Base-by-base conservation (phyloP, 2,113 vertebrate species). In the Megaceryle maxima region DNA sequence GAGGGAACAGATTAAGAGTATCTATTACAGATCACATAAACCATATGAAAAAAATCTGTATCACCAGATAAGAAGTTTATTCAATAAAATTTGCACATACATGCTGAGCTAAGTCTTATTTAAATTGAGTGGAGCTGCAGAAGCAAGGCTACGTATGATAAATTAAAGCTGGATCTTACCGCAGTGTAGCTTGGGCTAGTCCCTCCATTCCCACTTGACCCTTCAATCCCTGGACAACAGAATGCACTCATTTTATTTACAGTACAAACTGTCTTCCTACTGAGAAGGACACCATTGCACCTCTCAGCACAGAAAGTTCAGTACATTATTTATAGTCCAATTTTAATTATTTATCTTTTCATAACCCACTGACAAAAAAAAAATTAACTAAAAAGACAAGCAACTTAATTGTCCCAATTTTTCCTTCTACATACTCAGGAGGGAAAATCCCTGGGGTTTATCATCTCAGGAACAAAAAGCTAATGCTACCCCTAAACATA, bases 311-410 rank as follows among this genome's bases (percentile, higher is more conserved):
- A 87, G 19, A 50, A 95, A 84, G 44, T 59, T 79, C 88, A 76
- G n/a, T 73, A 72, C 29, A 13, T 76, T 92, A 89, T 76, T 87
- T 87, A 76, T 83, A 94, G 94, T 41, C 31, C 21, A 79, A 79
- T 84, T 94, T 95, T 95, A 96, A 91, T 84, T 69, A 96, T 80
- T 93, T 94, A 44, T 33, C 87, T 92, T 92, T 92, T 89, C 62
- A 76, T 84, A 76, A 69, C 51, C 50, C 15, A 31, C 57, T 55
- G 39, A 91, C 77, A 19, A 90, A 94, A 91, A 95, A 94, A 95
- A 94, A 88, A 69, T 20, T 51, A 88, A 68, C 26, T 33, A 90
- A 62, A 87, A 91, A 90, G 60, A 68, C 29, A 75, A 88, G 57
- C n/a, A 75, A 84, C 24, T 57, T 84, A 90, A 76, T 89, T 84